These are phyloP conservation scores for Bergia sp. DNA, from an alignment of 92 coral and sea anemone genomes.

Conservation along the genomic window DNA sequence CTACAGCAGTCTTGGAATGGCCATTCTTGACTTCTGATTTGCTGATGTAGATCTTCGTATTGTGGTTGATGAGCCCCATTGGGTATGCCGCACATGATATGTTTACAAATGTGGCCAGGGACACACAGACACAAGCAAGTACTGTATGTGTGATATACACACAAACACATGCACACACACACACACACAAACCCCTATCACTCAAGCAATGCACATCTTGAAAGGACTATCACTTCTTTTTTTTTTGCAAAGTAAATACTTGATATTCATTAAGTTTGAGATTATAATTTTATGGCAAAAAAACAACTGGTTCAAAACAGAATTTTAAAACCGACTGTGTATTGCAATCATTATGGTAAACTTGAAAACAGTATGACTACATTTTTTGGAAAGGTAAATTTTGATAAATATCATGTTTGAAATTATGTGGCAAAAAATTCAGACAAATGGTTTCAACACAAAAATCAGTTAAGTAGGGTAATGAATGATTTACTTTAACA, in stretches of 20 bases:
- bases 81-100: neutral
- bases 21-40: neutral
- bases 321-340: too few species aligned
- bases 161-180: neutral
- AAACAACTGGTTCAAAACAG: too few species aligned
- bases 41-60: constrained; percentile 17
- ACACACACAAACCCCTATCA: neutral
- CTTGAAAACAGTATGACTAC: too few species aligned
- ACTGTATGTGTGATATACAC: neutral
- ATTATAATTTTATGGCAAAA: neutral
- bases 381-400: too few species aligned
- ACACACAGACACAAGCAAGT: neutral
- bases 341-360: too few species aligned
- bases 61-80: constrained; percentile 23
- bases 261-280: neutral
- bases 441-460: too few species aligned
- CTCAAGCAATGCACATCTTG: neutral
- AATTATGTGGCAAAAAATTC: neutral
- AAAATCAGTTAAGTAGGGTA: neutral
- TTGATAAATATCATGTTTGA: neutral
- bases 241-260: too few species aligned
- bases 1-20: neutral
- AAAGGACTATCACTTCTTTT: neutral
- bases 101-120: constrained; percentile 2
- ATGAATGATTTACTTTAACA: too few species aligned